These are phyloP conservation scores for Lithosia quadra DNA, from an alignment of 2,888 invertebrate species.

Conservation along the genomic window DNA sequence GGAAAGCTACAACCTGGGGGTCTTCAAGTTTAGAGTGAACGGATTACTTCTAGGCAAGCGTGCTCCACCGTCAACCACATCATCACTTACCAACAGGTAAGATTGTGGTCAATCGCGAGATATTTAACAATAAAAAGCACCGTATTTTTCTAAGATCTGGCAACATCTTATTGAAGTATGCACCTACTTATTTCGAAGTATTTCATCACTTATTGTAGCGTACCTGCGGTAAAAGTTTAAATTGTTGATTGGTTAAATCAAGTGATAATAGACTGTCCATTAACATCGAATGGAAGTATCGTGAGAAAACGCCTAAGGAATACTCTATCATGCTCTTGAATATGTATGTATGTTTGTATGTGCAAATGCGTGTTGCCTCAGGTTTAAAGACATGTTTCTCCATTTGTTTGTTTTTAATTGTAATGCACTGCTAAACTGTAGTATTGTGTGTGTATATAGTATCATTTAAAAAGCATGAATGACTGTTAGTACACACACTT, in stretches of 20 bases:
- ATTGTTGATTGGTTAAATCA: slow-evolving; percentile 6
- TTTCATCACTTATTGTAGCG: background rate
- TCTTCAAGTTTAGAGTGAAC: no score
- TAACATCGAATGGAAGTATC: background rate
- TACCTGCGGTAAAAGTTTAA: background rate
- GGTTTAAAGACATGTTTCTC: background rate
- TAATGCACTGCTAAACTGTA: background rate
- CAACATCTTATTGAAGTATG: background rate
- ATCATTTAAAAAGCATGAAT: no score
- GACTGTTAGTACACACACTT: no score
- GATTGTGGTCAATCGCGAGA: no score
- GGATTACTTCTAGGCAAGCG: no score
- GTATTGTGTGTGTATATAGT: no score
- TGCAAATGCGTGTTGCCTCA: background rate
- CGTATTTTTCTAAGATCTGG: background rate
- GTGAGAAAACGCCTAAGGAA: background rate
- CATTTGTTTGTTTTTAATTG: no score
- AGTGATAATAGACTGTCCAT: background rate
- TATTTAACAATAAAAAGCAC: no score
- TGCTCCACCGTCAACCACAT: no score
- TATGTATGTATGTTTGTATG: slow-evolving; percentile 4
- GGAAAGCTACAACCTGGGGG: no score
- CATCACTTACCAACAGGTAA: no score
- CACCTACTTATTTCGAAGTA: background rate
- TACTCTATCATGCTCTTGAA: background rate